Conservation (phyloP, 2,113 vertebrate genomes). For the Psephotus haematonotus region DNA sequence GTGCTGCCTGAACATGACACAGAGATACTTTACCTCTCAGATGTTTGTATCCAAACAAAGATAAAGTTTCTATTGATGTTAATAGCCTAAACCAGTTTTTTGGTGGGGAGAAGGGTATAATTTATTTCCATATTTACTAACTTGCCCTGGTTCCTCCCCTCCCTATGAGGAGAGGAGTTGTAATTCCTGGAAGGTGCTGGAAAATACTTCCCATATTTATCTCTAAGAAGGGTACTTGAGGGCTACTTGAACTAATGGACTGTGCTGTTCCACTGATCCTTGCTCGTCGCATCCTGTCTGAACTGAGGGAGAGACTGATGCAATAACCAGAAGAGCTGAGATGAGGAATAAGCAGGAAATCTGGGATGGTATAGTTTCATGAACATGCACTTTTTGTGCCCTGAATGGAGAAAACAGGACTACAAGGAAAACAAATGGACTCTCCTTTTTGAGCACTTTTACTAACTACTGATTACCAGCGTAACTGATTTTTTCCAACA, state of each 20-base stretch:
- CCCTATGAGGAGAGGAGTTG: not conserved
- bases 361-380: not conserved
- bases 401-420: not conserved
- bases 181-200: constrained; percentile 23
- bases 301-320: not conserved
- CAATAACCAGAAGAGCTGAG: not conserved
- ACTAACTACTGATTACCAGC: not conserved
- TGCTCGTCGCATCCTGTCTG: constrained; percentile 11
- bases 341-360: not conserved
- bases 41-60: constrained; percentile 16
- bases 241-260: not conserved
- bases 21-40: not conserved
- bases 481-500: not conserved
- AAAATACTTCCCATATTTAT: not conserved
- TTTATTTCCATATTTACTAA: constrained; percentile 64
- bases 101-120: constrained; percentile 4
- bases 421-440: not conserved
- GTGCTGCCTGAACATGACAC: not conserved
- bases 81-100: not conserved
- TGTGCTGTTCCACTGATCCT: not conserved
- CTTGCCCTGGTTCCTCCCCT: not conserved
- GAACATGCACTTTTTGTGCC: not conserved
- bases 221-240: not conserved
- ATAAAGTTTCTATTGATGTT: not conserved
- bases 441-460: not conserved